Evolutionary conservation across 92 coral and sea anemone species (phyloP).

Genomic region (Palythoa heliodiscus): DNA sequence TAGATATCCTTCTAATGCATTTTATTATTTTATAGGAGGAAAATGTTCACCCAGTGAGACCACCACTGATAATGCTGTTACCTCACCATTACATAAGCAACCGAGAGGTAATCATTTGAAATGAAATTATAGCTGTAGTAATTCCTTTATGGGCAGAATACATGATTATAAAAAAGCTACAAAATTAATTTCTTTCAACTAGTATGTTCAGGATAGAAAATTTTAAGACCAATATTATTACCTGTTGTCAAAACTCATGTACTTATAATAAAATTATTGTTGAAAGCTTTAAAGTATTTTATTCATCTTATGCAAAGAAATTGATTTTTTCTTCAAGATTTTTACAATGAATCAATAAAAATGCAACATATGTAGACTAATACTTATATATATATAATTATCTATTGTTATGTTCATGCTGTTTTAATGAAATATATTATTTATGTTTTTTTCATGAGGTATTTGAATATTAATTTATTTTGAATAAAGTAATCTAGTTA

Average conservation of each 20-base stretch:
- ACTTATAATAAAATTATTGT: neutral
- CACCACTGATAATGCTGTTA: conserved; percentile 6
- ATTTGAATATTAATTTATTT: neutral
- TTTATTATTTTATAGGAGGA: neutral
- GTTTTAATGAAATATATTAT: conserved; percentile 3
- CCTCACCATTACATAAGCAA: conserved; percentile 5
- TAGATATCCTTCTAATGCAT: neutral
- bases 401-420: neutral
- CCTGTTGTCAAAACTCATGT: neutral
- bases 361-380: neutral
- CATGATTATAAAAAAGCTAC: neutral
- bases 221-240: neutral
- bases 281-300: neutral
- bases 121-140: neutral
- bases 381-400: neutral
- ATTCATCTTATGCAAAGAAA: neutral
- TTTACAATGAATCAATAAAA: neutral
- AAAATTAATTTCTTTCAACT: neutral
- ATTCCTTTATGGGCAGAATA: neutral
- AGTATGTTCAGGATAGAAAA: neutral
- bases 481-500: neutral
- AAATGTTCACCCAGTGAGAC: neutral
- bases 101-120: neutral
- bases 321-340: neutral
- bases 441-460: neutral